A percentile compares a stretch with the other conserved stretches of the same genome.
phyloP scores from a whole-genome alignment of 2,113 vertebrate species.

The Lasiurus borealis region DNA sequence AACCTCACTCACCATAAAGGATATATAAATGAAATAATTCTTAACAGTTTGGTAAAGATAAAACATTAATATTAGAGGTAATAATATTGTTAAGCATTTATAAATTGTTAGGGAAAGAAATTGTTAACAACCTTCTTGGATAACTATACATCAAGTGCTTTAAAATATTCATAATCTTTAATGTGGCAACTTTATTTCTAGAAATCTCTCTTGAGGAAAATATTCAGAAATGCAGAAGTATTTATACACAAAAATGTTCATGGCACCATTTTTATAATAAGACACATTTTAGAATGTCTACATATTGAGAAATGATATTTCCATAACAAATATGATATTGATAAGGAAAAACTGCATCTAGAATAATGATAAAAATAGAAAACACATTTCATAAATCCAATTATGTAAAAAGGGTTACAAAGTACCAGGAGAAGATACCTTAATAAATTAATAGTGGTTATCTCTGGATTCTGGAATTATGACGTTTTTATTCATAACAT shows the following conservation, averaged over 20 bases:
- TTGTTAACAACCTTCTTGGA: not conserved
- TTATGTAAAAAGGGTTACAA: not conserved
- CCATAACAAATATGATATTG: not conserved
- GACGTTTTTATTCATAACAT: not conserved
- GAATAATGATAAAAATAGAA: not conserved
- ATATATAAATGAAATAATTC: not conserved
- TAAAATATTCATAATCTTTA: constrained; percentile 51
- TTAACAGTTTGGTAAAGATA: constrained; percentile 5
- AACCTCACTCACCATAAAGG: not conserved
- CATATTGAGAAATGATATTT: not conserved
- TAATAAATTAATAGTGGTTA: not conserved
- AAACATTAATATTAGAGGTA: not conserved
- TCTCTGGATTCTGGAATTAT: constrained; percentile 30
- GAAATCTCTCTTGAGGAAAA: not conserved
- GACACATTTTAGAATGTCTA: constrained; percentile 32
- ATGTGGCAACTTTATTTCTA: constrained; percentile 42
- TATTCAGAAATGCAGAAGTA: constrained; percentile 28
- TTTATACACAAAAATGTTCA: not conserved
- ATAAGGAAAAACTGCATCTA: not conserved
- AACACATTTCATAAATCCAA: not conserved
- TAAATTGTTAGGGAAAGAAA: not conserved
- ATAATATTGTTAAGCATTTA: not conserved
- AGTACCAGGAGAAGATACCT: not conserved
- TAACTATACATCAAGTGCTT: not conserved
- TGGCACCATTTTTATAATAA: constrained; percentile 9